phyloP scores from a whole-genome alignment of 2,888 invertebrate species.

The Nemotelus pantherinus region DNA sequence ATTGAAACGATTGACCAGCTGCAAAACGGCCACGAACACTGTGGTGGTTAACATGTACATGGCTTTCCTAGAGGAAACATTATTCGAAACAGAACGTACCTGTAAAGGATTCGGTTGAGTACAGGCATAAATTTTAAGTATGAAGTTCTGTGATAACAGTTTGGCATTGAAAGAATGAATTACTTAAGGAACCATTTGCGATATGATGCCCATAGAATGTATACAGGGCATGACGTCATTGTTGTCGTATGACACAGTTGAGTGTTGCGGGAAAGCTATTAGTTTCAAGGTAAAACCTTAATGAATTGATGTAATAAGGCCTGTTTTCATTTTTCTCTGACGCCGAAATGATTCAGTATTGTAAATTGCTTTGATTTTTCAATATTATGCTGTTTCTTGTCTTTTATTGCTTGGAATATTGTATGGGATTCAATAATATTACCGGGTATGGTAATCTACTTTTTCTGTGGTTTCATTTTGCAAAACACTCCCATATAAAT shows the following conservation, averaged over 20 bases:
- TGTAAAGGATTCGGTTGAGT: background rate
- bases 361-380: too few species aligned
- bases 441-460: too few species aligned
- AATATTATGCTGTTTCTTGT: too few species aligned
- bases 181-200: background rate
- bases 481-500: too few species aligned
- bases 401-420: too few species aligned
- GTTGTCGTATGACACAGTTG: background rate
- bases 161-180: background rate
- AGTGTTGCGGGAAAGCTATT: slow-evolving; percentile 4
- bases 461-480: too few species aligned
- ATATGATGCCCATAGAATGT: slow-evolving; percentile 15
- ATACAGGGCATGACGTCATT: slow-evolving; percentile 11
- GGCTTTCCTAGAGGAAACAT: slow-evolving; percentile 8
- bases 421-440: too few species aligned
- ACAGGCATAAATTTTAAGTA: slow-evolving; percentile 24
- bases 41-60: background rate
- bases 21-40: slow-evolving; percentile 4
- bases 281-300: slow-evolving; percentile 11
- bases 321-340: too few species aligned
- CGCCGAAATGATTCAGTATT: too few species aligned
- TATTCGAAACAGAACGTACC: background rate
- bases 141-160: background rate
- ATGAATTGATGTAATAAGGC: background rate
- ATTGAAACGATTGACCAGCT: slow-evolving; percentile 30